phyloP scores from a whole-genome alignment of 2,113 vertebrate genomes.

The Ptilonorhynchus violaceus region DNA sequence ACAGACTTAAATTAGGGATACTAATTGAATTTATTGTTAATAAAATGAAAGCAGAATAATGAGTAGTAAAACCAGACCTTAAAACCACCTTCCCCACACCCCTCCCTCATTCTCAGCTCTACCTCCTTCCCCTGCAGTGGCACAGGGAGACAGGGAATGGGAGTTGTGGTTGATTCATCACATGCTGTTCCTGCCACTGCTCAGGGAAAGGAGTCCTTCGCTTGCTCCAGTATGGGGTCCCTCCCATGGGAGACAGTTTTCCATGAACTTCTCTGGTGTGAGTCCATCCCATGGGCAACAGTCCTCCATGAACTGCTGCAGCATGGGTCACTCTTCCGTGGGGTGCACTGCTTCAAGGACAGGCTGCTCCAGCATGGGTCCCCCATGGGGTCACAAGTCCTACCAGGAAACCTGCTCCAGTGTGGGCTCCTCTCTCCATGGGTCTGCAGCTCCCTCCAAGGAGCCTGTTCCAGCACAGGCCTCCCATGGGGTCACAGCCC shows the following conservation, averaged over 20 bases:
- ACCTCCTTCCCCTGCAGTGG: background rate
- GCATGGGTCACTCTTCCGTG: too few relatives aligned
- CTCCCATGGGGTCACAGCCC: background rate
- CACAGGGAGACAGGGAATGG: background rate
- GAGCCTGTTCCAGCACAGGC: background rate
- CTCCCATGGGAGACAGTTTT: background rate
- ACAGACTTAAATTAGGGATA: background rate
- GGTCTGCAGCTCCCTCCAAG: background rate
- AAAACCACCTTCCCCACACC: background rate
- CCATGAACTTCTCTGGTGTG: background rate
- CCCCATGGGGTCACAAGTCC: background rate
- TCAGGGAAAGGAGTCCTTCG: background rate
- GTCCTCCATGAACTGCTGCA: background rate
- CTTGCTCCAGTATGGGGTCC: background rate
- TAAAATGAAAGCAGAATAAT: background rate
- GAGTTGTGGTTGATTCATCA: background rate
- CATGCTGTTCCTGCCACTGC: background rate
- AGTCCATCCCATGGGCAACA: too few relatives aligned
- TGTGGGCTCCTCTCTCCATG: rapidly evolving
- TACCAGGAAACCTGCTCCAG: background rate
- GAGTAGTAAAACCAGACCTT: background rate
- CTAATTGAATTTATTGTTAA: background rate
- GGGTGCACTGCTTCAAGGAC: background rate
- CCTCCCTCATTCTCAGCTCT: background rate
- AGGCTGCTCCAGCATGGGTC: background rate